Percentiles rank a stretch among this genome's conserved stretches.
Conservation (phyloP, 2,797 vertebrate species). For the Chaetodon trifasciatus region DNA sequence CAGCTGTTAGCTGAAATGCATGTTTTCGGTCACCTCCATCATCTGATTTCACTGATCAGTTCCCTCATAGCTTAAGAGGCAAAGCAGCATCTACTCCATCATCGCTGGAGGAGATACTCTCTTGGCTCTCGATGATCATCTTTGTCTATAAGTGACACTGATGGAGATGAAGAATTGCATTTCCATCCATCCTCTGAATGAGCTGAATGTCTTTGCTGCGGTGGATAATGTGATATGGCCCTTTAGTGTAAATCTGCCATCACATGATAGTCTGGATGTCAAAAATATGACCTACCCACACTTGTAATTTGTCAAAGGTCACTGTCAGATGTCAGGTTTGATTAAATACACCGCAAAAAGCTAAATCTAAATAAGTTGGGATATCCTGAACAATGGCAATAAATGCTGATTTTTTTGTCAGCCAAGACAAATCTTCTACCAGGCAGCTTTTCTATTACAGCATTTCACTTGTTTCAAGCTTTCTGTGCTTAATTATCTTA, state of each 20-base stretch:
- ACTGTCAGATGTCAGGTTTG: neutral
- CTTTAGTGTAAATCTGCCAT: neutral
- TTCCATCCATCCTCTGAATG: neutral
- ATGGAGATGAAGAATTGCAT: neutral
- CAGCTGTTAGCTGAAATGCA: neutral
- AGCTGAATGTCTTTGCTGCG: slow-evolving; percentile 6
- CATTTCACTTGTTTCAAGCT: too few relatives aligned
- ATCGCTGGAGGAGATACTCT: neutral
- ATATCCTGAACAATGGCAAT: too few relatives aligned
- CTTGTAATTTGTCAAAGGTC: neutral
- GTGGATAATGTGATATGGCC: neutral
- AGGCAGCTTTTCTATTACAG: too few relatives aligned
- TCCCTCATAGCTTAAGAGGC: neutral
- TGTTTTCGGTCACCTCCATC: slow-evolving; percentile 3
- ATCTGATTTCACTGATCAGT: slow-evolving; percentile 10
- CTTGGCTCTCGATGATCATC: neutral
- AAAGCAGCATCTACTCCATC: neutral
- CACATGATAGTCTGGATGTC: neutral
- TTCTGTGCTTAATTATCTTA: too few relatives aligned
- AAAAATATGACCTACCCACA: neutral
- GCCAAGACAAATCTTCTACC: too few relatives aligned
- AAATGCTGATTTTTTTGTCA: too few relatives aligned
- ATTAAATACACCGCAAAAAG: neutral
- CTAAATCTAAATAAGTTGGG: neutral
- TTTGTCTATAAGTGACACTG: neutral